Conservation (phyloP, 2,888 invertebrate species). For the Harpagoxenus sublaevis region DNA sequence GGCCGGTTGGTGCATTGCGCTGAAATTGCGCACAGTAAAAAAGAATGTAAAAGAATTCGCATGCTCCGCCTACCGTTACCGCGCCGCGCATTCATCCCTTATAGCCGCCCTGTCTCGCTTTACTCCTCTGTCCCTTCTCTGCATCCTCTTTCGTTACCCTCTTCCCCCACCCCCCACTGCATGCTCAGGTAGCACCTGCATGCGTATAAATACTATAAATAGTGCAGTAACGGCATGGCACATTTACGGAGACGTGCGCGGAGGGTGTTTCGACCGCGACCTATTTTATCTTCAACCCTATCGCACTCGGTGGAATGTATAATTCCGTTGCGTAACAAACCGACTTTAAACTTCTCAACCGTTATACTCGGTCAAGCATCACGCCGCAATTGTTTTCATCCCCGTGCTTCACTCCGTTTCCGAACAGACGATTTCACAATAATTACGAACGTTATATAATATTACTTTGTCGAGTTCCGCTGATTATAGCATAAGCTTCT, state of each 20-base stretch:
- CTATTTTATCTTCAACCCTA: slow-evolving; percentile 40
- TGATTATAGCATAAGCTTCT: neutral
- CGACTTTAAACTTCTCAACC: slow-evolving; percentile 22
- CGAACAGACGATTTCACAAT: neutral
- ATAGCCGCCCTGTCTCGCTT: slow-evolving; percentile 2
- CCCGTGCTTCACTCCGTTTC: neutral
- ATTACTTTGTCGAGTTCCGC: neutral
- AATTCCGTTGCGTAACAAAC: slow-evolving; percentile 28
- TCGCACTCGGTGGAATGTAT: slow-evolving; percentile 28
- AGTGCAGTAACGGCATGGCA: slow-evolving; percentile 23
- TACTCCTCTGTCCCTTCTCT: neutral
- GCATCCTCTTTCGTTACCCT: neutral
- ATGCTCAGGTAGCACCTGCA: neutral
- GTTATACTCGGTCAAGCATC: neutral
- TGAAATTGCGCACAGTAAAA: slow-evolving; percentile 60
- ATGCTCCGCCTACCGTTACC: slow-evolving; percentile 47
- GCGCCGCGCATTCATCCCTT: slow-evolving; percentile 18
- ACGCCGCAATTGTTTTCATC: neutral
- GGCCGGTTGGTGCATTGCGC: slow-evolving; percentile 63
- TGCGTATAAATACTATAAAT: slow-evolving; percentile 40
- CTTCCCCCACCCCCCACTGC: neutral
- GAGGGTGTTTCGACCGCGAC: slow-evolving; percentile 28
- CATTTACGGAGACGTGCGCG: slow-evolving; percentile 12
- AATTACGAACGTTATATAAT: neutral
- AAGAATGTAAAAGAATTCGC: slow-evolving; percentile 49